Evolutionary conservation across 2,113 vertebrate species (phyloP).

Genomic region (Siphamia tubifer): DNA sequence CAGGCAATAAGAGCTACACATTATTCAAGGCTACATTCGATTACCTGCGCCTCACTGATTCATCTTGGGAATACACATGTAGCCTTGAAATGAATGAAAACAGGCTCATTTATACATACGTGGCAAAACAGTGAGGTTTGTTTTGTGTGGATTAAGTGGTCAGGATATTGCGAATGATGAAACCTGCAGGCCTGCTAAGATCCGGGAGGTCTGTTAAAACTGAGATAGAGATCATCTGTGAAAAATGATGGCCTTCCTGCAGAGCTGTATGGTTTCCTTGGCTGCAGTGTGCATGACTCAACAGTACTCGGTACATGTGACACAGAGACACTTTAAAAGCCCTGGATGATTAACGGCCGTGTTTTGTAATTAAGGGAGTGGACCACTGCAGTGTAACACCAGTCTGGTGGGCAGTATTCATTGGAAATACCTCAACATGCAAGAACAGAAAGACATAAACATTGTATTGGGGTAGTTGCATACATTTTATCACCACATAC

Average conservation of each 20-base stretch:
- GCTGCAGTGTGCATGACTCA: constrained; percentile 11
- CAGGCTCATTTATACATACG: no score
- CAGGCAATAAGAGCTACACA: not conserved
- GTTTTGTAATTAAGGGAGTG: constrained; percentile 48
- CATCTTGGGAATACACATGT: not conserved
- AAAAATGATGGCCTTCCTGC: constrained; percentile 19
- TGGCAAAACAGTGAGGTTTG: no score
- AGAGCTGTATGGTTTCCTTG: not conserved
- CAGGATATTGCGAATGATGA: constrained; percentile 9
- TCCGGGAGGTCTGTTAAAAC: not conserved
- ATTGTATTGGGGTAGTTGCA: not conserved
- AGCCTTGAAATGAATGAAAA: not conserved
- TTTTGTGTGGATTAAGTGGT: not conserved
- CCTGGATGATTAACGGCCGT: constrained; percentile 25
- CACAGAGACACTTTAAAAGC: constrained; percentile 24
- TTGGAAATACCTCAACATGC: constrained; percentile 6
- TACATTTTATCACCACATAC: not conserved
- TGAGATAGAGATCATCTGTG: constrained; percentile 25
- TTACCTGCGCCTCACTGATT: constrained; percentile 5
- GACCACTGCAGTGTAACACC: constrained; percentile 23
- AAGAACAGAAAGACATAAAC: not conserved
- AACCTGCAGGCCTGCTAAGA: constrained; percentile 8
- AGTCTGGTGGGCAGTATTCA: constrained; percentile 4
- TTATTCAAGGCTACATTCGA: constrained; percentile 21
- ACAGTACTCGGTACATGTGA: constrained; percentile 18